phyloP scores from a whole-genome alignment of 1,140 invertebrate species.

The Eubasilissa regina region DNA sequence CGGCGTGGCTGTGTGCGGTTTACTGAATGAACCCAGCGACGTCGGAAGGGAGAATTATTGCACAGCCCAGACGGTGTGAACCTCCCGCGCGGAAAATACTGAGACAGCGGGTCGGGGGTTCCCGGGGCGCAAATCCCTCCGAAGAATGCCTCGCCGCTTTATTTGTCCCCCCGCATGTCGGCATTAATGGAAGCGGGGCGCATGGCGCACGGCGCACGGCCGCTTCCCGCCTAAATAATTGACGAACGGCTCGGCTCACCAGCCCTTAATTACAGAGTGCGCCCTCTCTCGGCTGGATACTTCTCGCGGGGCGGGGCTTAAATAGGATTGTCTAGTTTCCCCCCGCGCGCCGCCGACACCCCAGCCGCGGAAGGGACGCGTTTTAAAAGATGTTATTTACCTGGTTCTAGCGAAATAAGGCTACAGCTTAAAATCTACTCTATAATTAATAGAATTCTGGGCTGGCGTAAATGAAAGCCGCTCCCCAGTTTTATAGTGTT shows the following conservation, averaged over 20 bases:
- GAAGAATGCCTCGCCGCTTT: neutral
- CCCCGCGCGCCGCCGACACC: neutral
- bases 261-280: constrained; percentile 12
- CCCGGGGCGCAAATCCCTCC: constrained; percentile 9
- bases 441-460: no score
- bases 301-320: constrained; percentile 15
- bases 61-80: neutral
- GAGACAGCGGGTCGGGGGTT: neutral
- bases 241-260: constrained; percentile 26
- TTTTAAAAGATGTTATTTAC: no score
- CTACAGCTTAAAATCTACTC: no score
- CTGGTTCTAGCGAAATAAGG: no score
- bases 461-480: no score
- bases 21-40: constrained; percentile 15
- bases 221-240: constrained; percentile 35
- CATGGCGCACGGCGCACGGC: neutral
- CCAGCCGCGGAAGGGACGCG: neutral
- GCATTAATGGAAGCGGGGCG: neutral
- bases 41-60: constrained; percentile 10
- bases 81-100: neutral
- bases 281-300: neutral
- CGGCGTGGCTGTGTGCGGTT: constrained; percentile 6
- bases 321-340: neutral
- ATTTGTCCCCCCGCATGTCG: constrained; percentile 17
- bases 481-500: no score